These are phyloP conservation scores for Osmerus eperlanus DNA, from an alignment of 2,113 vertebrate genomes.

Conservation along the genomic window DNA sequence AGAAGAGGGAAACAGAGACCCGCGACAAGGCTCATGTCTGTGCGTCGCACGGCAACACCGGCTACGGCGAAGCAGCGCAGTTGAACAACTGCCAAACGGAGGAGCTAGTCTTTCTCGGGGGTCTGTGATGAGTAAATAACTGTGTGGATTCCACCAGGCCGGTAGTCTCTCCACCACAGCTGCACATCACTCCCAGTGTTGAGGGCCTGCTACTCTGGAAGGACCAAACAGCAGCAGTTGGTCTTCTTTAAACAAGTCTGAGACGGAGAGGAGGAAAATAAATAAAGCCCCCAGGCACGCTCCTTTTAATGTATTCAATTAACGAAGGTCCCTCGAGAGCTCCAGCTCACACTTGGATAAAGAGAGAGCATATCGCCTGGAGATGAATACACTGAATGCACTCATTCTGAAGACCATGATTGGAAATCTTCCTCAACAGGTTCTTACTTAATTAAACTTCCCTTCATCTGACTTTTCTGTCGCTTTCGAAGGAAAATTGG, in stretches of 20 bases:
- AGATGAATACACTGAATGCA: conserved; percentile 77
- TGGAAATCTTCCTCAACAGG: conserved; percentile 80
- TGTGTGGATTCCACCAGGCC: conserved; percentile 71
- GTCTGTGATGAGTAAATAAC: conserved; percentile 70
- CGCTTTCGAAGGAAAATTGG: conserved; percentile 62
- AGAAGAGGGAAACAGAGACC: no score
- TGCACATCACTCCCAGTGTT: conserved; percentile 66
- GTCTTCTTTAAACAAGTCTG: conserved; percentile 80
- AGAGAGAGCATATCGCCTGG: conserved; percentile 72
- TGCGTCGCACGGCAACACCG: conserved; percentile 30
- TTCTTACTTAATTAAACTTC: conserved; percentile 79
- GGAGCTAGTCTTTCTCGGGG: conserved; percentile 64
- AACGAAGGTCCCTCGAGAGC: conserved; percentile 76
- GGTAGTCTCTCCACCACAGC: conserved; percentile 54
- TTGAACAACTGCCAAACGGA: conserved; percentile 66
- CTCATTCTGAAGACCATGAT: conserved; percentile 73
- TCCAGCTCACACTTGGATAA: conserved; percentile 68
- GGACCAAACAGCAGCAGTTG: conserved; percentile 72
- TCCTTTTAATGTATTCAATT: conserved; percentile 83
- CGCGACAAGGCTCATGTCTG: no score
- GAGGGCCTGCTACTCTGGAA: conserved; percentile 68
- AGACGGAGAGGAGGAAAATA: conserved; percentile 71
- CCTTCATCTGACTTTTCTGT: conserved; percentile 66
- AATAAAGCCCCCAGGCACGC: conserved; percentile 76
- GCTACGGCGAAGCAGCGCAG: conserved; percentile 50